A percentile compares a stretch with the other conserved stretches of the same genome.
Evolutionary conservation across 2,888 invertebrate species (phyloP).

Genomic region (Cerastoderma edule): DNA sequence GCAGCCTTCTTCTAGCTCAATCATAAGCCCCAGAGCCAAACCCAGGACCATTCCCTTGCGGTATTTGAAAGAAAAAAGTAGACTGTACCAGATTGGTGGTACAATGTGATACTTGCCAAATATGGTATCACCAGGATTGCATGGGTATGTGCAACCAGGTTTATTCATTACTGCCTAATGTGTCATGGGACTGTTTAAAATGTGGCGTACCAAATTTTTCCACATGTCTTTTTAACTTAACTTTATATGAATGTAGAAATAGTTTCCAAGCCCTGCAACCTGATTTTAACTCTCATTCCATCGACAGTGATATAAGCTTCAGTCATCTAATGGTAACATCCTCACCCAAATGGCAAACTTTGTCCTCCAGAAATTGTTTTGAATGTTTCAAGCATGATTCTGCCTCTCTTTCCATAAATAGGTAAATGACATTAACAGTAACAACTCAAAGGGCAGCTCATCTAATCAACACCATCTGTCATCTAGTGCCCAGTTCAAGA

Average conservation of each 20-base stretch:
- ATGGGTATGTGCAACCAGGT: slow-evolving; percentile 3
- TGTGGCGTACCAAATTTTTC: slow-evolving; percentile 8
- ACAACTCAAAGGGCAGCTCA: too few species aligned
- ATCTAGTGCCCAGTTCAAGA: too few species aligned
- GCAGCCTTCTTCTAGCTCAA: too few species aligned
- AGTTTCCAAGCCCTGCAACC: not conserved
- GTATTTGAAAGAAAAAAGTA: not conserved
- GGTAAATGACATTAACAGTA: too few species aligned
- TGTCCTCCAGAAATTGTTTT: not conserved
- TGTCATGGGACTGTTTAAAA: not conserved
- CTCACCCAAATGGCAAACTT: not conserved
- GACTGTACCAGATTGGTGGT: slow-evolving; percentile 3
- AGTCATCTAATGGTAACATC: not conserved
- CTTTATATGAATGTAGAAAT: slow-evolving; percentile 4
- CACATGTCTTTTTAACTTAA: slow-evolving; percentile 4
- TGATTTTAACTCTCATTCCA: not conserved
- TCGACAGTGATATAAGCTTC: slow-evolving; percentile 3
- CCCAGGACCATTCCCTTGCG: slow-evolving; percentile 4
- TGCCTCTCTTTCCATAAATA: too few species aligned
- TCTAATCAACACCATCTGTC: too few species aligned
- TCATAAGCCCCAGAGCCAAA: slow-evolving; percentile 8
- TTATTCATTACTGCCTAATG: not conserved
- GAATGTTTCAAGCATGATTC: too few species aligned
- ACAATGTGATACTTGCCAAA: slow-evolving; percentile 13
- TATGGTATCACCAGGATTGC: slow-evolving; percentile 14